Conservation (phyloP, 2,888 invertebrate genomes). For the Euzophera pinguis region DNA sequence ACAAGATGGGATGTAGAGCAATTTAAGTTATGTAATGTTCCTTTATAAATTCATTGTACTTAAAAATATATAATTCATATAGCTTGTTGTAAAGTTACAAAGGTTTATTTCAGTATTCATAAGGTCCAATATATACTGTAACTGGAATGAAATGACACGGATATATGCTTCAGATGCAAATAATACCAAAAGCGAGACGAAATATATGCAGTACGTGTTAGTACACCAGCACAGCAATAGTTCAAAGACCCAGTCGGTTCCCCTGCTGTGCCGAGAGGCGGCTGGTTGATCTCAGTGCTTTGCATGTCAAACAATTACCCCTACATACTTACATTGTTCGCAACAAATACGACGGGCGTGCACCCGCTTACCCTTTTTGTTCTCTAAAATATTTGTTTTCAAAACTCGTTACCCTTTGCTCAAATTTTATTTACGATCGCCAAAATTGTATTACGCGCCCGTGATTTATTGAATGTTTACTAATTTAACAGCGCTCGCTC, state of each 20-base stretch:
- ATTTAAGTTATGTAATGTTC: too few relatives aligned
- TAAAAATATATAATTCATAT: too few relatives aligned
- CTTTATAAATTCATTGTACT: too few relatives aligned
- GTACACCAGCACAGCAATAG: conserved; percentile 36
- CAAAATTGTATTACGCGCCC: conserved; percentile 54
- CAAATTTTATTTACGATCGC: conserved; percentile 65
- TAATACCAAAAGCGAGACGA: conserved; percentile 15
- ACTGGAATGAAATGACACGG: conserved; percentile 8
- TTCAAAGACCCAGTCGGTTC: conserved; percentile 46
- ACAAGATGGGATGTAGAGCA: too few relatives aligned
- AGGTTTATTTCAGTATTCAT: background rate
- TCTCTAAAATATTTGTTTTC: conserved; percentile 67
- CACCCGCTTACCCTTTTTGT: conserved; percentile 59
- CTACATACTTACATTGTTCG: conserved; percentile 54
- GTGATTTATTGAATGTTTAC: conserved; percentile 70
- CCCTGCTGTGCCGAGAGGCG: conserved; percentile 36
- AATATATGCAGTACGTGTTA: conserved; percentile 22
- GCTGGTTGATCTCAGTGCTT: conserved; percentile 62
- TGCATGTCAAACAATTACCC: conserved; percentile 72
- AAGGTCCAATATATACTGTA: background rate
- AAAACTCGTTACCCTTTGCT: conserved; percentile 64
- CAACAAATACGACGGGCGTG: conserved; percentile 60
- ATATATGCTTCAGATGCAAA: conserved; percentile 24
- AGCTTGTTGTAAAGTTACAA: background rate
- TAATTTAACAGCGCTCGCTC: conserved; percentile 51